Conservation (phyloP, 1,140 invertebrate species). For the Antheraea mylitta region DNA sequence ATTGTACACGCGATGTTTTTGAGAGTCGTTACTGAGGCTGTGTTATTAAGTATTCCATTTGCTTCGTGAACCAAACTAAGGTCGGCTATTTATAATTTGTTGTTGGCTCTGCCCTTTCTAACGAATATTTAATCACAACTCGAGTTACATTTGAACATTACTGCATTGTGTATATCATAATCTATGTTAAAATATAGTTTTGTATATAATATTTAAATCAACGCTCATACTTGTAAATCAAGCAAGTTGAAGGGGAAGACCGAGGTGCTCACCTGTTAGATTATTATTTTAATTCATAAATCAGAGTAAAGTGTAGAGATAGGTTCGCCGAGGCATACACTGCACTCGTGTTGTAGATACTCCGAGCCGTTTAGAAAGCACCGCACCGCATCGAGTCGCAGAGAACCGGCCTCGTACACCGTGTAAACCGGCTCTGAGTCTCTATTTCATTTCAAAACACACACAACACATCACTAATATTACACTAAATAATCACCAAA, state of each 20-base stretch:
- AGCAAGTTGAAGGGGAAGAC: neutral
- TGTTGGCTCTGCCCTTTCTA: slow-evolving; percentile 10
- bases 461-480: neutral
- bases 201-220: neutral
- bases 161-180: neutral
- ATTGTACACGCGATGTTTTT: no score
- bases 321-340: neutral
- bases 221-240: neutral
- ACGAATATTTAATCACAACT: neutral
- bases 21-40: no score
- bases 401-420: slow-evolving; percentile 32
- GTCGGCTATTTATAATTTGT: slow-evolving; percentile 11
- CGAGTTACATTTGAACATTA: neutral
- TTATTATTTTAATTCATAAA: neutral
- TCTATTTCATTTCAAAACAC: slow-evolving; percentile 16
- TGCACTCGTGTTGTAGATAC: neutral
- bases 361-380: slow-evolving; percentile 35
- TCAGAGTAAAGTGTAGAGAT: neutral
- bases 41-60: slow-evolving; percentile 13
- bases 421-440: slow-evolving; percentile 30
- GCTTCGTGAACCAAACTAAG: neutral
- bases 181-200: neutral
- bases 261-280: neutral
- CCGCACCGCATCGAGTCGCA: slow-evolving; percentile 22
- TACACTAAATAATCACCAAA: slow-evolving; percentile 5